Evolutionary conservation across 1,140 invertebrate species (phyloP).

Genomic region (Lepidurus packardi): DNA sequence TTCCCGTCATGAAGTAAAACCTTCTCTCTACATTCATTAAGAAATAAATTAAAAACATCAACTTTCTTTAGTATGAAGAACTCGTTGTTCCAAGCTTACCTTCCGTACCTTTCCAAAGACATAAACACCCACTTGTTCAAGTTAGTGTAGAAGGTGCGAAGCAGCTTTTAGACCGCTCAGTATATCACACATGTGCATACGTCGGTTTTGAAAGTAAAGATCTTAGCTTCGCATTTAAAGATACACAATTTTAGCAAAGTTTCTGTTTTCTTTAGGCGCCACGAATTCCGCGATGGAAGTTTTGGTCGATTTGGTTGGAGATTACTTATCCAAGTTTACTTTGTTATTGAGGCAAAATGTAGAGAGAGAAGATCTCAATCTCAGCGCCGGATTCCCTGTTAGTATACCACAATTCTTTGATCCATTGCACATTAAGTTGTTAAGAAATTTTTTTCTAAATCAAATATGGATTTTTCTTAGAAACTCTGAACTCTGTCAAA

Average conservation of each 20-base stretch:
- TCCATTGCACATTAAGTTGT: too few species aligned
- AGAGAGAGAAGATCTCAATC: not conserved
- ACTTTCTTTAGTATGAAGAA: not conserved
- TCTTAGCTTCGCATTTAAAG: not conserved
- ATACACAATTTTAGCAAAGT: not conserved
- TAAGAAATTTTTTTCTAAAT: too few species aligned
- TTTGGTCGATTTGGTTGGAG: not conserved
- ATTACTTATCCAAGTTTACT: not conserved
- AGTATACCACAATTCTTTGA: not conserved
- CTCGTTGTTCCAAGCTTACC: not conserved
- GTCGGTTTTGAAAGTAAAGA: not conserved
- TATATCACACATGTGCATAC: not conserved
- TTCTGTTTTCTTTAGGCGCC: not conserved
- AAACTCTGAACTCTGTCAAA: too few species aligned
- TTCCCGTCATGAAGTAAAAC: not conserved
- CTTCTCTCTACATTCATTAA: not conserved
- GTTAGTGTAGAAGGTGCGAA: not conserved
- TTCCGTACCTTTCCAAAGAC: not conserved
- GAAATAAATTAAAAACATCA: not conserved
- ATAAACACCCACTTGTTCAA: not conserved
- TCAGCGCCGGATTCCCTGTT: not conserved
- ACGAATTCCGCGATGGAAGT: not conserved
- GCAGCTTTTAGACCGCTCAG: not conserved
- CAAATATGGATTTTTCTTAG: too few species aligned
- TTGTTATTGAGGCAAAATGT: not conserved